Base-by-base conservation (phyloP, 2,797 vertebrate genomes). In the Petrocephalus schoutedeni region DNA sequence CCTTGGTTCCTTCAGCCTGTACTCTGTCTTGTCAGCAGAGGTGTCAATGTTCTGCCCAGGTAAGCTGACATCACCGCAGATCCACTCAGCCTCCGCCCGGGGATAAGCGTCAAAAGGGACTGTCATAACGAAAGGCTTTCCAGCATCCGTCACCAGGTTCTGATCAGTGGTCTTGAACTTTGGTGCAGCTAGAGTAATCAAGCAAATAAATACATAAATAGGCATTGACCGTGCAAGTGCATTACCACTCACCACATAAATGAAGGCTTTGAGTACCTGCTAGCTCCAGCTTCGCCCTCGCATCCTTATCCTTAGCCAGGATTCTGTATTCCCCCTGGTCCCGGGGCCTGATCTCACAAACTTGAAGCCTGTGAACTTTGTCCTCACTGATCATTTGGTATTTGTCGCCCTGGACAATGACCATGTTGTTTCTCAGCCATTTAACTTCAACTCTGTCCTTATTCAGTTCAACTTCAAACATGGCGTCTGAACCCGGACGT, bases 351-450 rank as follows among this genome's bases (percentile, higher is more conserved):
- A 99, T 99, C 87, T 99, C 97, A 82, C 98, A 99, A 74, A 99
- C 96, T 92, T 99, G 98, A 85, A 99, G 94, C 67, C 98, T 95
- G 92, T 99, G 98, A 67, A 98, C 91, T 90, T 99, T 99, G 85
- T 97, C 98, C 94, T 99, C 98, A 80, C 97, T 99, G 97, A 99
- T 97, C 98, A 99, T 99, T 94, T 99, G 98, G 93, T 98, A 97
- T 91, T 99, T 99, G 93, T 99, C 98, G 93, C 98, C 98, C 92
- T 99, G 98, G 89, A 99, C 95, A 0, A 99, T 94, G 0, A 98
- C 96, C 97, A 99, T 99, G 90, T 99, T 99, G 92, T 99, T 99
- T 93, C 98, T 97, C 88, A 99, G 58, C 98, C 98, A 99, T 87
- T 98, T 98, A 87, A 99, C 97, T 90, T 99, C 97, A 90, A 98